These are phyloP conservation scores for Nothura maculosa DNA, from an alignment of 2,797 vertebrate species.

Conservation along the genomic window DNA sequence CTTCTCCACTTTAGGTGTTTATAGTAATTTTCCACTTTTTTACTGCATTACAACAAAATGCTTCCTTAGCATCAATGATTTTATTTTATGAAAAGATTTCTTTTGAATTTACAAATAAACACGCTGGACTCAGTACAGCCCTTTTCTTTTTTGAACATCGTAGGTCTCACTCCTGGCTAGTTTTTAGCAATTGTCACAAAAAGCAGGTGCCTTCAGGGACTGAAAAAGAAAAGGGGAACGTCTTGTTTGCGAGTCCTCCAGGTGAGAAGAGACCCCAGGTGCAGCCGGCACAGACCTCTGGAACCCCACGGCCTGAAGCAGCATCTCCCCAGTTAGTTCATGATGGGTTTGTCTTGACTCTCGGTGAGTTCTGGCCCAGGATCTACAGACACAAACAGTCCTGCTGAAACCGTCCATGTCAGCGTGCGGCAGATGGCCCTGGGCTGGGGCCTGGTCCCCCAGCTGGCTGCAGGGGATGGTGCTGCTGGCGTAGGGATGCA, in stretches of 20 bases:
- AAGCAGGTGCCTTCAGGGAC: background rate
- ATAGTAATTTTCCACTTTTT: slow-evolving; percentile 9
- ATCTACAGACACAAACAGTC: too few species aligned
- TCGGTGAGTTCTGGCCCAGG: background rate
- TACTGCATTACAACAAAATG: background rate
- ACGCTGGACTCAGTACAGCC: background rate
- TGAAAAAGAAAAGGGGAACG: background rate
- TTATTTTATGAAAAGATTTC: background rate
- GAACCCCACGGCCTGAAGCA: background rate
- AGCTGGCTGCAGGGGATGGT: rapidly evolving
- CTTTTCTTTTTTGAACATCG: background rate
- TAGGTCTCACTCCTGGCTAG: rapidly evolving
- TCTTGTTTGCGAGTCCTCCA: background rate
- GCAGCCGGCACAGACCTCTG: background rate
- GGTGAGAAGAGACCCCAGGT: background rate
- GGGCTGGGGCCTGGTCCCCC: background rate
- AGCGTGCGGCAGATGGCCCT: background rate
- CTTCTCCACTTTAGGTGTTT: background rate
- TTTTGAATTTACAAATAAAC: background rate
- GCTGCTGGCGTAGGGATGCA: background rate
- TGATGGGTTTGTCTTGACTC: background rate
- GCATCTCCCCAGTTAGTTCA: background rate
- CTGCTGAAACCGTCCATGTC: background rate
- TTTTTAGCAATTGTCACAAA: background rate
- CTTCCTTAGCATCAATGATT: background rate